Evolutionary conservation across 2,797 vertebrate genomes (phyloP).

Genomic region (Peromyscus aztecus): DNA sequence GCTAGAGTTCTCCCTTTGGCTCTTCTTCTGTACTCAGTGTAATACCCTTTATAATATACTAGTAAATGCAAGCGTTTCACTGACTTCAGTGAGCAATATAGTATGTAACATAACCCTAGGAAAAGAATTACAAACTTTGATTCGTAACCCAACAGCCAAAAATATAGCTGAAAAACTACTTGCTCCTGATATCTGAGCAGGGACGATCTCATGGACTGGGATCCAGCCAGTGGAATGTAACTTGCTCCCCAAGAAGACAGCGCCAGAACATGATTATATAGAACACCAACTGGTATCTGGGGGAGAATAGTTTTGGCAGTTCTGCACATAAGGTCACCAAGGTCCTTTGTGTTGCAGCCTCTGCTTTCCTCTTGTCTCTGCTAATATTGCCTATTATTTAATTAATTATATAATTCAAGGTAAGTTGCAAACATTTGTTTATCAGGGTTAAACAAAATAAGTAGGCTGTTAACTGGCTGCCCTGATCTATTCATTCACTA

Average conservation of each 20-base stretch:
- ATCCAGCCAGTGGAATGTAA: neutral
- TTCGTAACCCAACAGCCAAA: neutral
- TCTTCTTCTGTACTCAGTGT: neutral
- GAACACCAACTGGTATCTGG: neutral
- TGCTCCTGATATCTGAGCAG: neutral
- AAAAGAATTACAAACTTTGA: neutral
- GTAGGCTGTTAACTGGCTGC: neutral
- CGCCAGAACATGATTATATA: neutral
- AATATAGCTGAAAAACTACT: neutral
- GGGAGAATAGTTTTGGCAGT: neutral
- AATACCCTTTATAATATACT: neutral
- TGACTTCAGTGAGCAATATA: neutral
- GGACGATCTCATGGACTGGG: neutral
- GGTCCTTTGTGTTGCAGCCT: neutral
- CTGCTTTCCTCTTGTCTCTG: neutral
- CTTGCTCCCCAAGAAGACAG: neutral
- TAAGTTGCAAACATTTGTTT: neutral
- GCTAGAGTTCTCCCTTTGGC: neutral
- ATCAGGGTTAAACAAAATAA: neutral
- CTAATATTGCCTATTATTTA: neutral
- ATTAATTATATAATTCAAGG: neutral
- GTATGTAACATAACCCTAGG: neutral
- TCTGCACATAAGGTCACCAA: neutral
- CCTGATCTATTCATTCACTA: neutral
- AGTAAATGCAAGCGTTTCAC: neutral